A percentile compares a stretch with the other conserved stretches of the same genome.
Conservation (phyloP, 23 tunicate species). For the Styela plicata region DNA sequence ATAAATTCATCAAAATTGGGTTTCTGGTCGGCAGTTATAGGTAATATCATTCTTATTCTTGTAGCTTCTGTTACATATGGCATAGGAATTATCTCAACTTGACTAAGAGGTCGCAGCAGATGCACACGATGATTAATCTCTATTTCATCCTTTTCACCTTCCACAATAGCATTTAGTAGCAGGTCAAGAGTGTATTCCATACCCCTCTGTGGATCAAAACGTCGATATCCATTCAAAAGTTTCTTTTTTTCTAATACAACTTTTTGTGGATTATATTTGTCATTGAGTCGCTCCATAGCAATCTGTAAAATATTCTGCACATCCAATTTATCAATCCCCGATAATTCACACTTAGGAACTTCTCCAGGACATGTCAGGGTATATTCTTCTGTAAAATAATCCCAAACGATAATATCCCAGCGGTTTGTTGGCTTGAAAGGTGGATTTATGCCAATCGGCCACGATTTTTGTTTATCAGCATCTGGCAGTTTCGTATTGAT, state of each 20-base stretch:
- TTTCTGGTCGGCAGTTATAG: constrained; percentile 63
- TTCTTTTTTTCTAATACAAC: constrained; percentile 66
- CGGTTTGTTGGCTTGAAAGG: constrained; percentile 88
- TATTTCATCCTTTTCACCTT: constrained; percentile 53
- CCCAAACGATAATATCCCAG: constrained; percentile 99
- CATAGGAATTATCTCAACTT: constrained; percentile 98
- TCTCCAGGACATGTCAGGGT: constrained; percentile 98
- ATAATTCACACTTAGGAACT: constrained; percentile 88
- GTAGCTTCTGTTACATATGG: constrained; percentile 98
- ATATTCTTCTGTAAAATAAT: constrained; percentile 96
- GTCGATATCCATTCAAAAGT: constrained; percentile 84
- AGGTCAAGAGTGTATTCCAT: constrained; percentile 99
- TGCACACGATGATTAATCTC: constrained; percentile 92
- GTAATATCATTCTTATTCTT: constrained; percentile 66
- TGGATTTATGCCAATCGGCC: constrained; percentile 99
- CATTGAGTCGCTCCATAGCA: constrained; percentile 89
- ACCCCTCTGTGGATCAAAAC: constrained; percentile 99
- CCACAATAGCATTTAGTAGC: constrained; percentile 53
- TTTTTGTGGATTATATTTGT: constrained; percentile 86
- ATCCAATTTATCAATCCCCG: constrained; percentile 93
- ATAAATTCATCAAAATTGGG: constrained; percentile 58
- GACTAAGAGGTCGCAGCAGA: constrained; percentile 86
- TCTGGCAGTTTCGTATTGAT: constrained; percentile 84
- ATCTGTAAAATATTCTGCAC: constrained; percentile 79
- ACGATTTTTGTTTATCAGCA: constrained; percentile 61